phyloP scores from a whole-genome alignment of 2,113 vertebrate genomes.

The Nipponia nippon region DNA sequence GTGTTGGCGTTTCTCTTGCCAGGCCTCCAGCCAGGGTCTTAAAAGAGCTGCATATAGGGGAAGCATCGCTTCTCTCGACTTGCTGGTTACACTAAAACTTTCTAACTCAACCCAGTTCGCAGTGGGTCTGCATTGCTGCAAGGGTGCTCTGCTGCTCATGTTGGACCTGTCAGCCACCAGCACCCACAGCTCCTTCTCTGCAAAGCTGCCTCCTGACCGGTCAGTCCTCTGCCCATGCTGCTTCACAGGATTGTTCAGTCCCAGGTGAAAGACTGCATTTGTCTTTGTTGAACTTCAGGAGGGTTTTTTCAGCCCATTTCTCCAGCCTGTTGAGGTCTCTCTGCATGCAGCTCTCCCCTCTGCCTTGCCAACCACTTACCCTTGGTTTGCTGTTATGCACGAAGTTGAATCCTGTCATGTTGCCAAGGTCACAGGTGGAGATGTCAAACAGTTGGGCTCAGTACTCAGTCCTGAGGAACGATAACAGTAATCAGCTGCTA shows the following conservation, averaged over 20 bases:
- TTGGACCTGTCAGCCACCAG: not conserved
- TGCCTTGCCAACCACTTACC: not conserved
- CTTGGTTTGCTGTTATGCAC: not conserved
- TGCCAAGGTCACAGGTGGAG: not conserved
- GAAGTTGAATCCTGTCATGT: not conserved
- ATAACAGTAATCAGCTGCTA: not conserved
- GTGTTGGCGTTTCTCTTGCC: not conserved
- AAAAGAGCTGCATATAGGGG: not conserved
- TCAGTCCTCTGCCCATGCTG: not conserved
- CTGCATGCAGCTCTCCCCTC: not conserved
- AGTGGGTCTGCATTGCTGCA: not conserved
- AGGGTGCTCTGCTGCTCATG: not conserved
- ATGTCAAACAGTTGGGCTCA: not conserved
- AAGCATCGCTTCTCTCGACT: not conserved
- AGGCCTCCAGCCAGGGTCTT: not conserved
- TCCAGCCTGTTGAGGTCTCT: not conserved
- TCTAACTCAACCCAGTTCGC: not conserved
- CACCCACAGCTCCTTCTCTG: not conserved
- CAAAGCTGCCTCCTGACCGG: not conserved
- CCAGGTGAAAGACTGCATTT: not conserved
- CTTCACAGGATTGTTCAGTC: not conserved
- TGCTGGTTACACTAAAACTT: not conserved
- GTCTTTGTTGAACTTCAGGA: not conserved
- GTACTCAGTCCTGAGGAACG: not conserved
- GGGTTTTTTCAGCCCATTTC: not conserved